Base-by-base conservation (phyloP, 1,140 invertebrate genomes). In the Bombus vancouverensis region DNA sequence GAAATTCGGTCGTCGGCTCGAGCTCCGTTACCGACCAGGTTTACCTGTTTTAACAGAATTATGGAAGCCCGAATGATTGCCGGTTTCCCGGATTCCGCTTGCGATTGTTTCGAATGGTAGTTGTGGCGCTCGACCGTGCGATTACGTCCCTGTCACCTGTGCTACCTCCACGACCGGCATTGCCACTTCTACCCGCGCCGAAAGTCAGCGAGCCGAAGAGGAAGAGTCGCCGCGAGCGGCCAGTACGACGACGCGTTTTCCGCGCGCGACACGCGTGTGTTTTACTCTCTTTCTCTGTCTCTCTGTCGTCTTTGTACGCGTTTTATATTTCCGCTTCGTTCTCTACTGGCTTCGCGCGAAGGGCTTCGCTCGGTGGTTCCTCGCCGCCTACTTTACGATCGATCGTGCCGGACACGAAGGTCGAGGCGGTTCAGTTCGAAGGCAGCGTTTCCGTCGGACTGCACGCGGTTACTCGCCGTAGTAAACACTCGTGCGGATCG, bases 101-200 rank as follows among this genome's bases (percentile, higher is more conserved):
- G 25, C 32, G 8, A 28, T 59, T 10, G 28, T 47, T 25, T 28
- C 39, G 65, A 44, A 37, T 42, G 44, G 28, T 74, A 34, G 9
- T 62, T 32, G 73, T 77, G 87, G 88, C 42, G 68, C 83, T 12
- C 12, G 53, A 79, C 79, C 15, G 53, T 39, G 53, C 44, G 79
- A 62, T 84, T 87, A 87, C 81, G 81, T 85, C 85, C 81, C 89
- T 90, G 88, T 82, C 65, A 62, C 59, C 66, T 81, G 85, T 79
- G 59, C 85, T 76, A 81, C 77, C 83, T 78, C 62, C 68, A 79
- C 70, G 65, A 75, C 65, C 74, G 74, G 81, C 79, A 87, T 77
- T 90, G 70, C 88, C 88, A 87, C 88, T 89, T 90, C 89, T 90
- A 89, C 89, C 85, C 37, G 65, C 25, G 75, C 47, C 68, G 57